A percentile compares a stretch with the other conserved stretches of the same genome.
Conservation (phyloP, 2,888 invertebrate genomes). For the Lissonota sp. region DNA sequence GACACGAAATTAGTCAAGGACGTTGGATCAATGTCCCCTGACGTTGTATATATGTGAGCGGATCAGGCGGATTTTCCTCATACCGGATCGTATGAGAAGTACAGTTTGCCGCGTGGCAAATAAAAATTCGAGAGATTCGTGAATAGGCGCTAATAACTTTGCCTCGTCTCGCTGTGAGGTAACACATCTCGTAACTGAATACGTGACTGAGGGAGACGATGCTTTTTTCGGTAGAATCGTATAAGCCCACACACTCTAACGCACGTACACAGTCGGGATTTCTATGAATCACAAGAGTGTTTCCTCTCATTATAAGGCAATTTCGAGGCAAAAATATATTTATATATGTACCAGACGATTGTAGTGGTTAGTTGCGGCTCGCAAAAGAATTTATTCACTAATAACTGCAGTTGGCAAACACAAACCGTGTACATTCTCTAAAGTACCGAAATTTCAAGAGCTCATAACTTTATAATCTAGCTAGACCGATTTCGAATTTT, state of each 20-base stretch:
- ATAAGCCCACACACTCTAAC: not conserved
- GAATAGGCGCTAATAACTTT: slow-evolving; percentile 14
- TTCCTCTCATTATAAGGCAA: slow-evolving; percentile 40
- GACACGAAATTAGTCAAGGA: slow-evolving; percentile 54
- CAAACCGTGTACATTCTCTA: too few species aligned
- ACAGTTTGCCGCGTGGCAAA: not conserved
- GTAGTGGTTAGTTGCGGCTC: too few species aligned
- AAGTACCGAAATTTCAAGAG: too few species aligned
- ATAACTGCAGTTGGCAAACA: too few species aligned
- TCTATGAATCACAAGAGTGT: slow-evolving; percentile 43
- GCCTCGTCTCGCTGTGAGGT: slow-evolving; percentile 13
- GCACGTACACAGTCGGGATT: not conserved
- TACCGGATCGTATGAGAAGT: not conserved
- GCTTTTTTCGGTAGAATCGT: slow-evolving; percentile 11
- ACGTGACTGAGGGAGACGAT: slow-evolving; percentile 16
- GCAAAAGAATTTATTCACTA: too few species aligned
- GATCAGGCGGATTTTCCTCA: slow-evolving; percentile 40
- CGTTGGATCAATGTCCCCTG: slow-evolving; percentile 50
- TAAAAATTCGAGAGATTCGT: not conserved
- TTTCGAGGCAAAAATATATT: not conserved
- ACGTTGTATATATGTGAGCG: not conserved
- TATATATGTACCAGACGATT: too few species aligned
- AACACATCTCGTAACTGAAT: slow-evolving; percentile 15
- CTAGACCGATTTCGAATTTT: too few species aligned
- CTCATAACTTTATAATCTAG: too few species aligned